A percentile compares a stretch with the other conserved stretches of the same genome.
phyloP scores from a whole-genome alignment of 2,797 vertebrate genomes.

The Orientallactaga sibirica region DNA sequence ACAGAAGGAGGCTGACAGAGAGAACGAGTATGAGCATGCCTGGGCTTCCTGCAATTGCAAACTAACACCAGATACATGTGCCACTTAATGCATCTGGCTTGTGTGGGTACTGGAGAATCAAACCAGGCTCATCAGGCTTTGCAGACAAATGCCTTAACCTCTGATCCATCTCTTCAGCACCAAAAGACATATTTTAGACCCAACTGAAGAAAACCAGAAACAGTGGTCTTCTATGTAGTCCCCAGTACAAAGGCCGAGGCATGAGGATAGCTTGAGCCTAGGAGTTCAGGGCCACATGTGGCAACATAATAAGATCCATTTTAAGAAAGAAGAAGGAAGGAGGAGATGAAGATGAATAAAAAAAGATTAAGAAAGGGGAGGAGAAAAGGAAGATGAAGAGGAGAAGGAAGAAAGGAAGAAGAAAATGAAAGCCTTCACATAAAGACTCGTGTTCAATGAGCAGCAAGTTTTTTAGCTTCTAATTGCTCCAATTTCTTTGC shows the following conservation, averaged over 20 bases:
- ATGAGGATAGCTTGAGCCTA: not conserved
- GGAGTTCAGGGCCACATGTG: not conserved
- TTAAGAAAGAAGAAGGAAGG: not conserved
- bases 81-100: too few relatives aligned
- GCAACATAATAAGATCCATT: not conserved
- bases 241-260: not conserved
- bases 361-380: too few relatives aligned
- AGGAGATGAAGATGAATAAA: not conserved
- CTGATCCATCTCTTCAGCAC: too few relatives aligned
- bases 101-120: too few relatives aligned
- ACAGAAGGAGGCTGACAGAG: too few relatives aligned
- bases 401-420: not conserved
- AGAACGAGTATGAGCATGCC: too few relatives aligned
- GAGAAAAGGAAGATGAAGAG: not conserved
- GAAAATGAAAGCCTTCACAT: not conserved
- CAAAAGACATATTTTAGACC: not conserved
- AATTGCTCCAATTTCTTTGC: not conserved
- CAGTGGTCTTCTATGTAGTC: not conserved
- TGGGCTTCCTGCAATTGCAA: too few relatives aligned
- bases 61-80: too few relatives aligned
- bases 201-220: not conserved
- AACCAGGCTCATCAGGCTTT: too few relatives aligned
- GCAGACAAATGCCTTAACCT: too few relatives aligned
- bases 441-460: not conserved
- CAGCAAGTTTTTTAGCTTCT: not conserved